Evolutionary conservation across 2,113 vertebrate genomes (phyloP), one percentile per base, ranked within the genome.

Genomic region (Channa argus): DNA sequence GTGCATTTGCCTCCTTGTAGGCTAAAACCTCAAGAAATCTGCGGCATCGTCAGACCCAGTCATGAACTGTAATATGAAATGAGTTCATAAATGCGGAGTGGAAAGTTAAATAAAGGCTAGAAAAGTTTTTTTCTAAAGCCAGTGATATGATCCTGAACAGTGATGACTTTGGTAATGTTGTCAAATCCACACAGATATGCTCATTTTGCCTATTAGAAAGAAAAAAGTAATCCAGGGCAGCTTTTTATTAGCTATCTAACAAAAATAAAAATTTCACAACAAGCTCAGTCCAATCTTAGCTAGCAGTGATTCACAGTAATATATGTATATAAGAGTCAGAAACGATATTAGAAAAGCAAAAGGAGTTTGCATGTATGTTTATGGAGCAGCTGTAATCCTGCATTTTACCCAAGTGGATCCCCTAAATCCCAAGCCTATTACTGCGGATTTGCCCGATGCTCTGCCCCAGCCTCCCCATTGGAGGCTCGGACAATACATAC

Each of bases 371-470:
- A 43, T 77, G 75, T 67, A 13, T 77, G 79, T 82, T 68, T 88
- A 61, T 78, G 69, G 60, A 78, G 83, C 83, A 59, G 62, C 76
- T 75, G 82, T 91, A 92, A 92, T 93, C 88, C 87, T 76, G 63
- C 82, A 74, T 92, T 92, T 89, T 80, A 73, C 83, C 84, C 85
- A 66, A 80, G 75, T 84, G 89, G 78, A 90, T 88, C 85, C 82
- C 85, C 71, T 92, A 91, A 94, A 90, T 86, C 89, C 86, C 91
- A 92, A 94, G 92, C 93, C 85, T 92, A 92, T 94, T 93, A 93
- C 75, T 38, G 66, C 55, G 91, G 91, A 92, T 93, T 94, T 94
- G 65, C 43, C 74, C 80, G 15, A 36, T n/a, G 63, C 77, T 88
- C 86, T 67, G 79, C 81, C 82, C 71, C 70, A 43, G 71, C 36